A percentile compares a stretch with the other conserved stretches of the same genome.
phyloP scores from a whole-genome alignment of 2,888 invertebrate genomes.

The Pheosia tremula region DNA sequence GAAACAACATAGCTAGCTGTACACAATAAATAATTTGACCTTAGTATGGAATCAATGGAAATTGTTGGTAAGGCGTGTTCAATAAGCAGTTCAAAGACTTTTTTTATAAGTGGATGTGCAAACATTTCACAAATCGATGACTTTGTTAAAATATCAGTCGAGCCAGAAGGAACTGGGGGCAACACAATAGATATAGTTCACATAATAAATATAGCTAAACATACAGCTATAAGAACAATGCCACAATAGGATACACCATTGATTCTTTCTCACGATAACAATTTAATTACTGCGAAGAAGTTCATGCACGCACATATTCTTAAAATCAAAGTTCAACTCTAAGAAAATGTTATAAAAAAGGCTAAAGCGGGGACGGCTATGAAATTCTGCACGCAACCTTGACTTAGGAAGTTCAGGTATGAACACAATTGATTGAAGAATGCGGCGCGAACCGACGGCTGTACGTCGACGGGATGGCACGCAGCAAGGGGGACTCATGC shows the following conservation, averaged over 20 bases:
- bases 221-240: not conserved
- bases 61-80: constrained; percentile 2
- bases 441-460: constrained; percentile 32
- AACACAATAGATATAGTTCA: too few relatives aligned
- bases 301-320: not conserved
- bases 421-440: constrained; percentile 27
- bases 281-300: constrained; percentile 26
- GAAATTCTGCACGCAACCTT: not conserved
- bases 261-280: constrained; percentile 36
- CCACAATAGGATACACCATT: not conserved
- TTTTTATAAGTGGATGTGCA: not conserved
- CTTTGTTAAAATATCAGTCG: too few relatives aligned
- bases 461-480: constrained; percentile 16
- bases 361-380: not conserved
- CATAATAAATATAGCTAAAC: not conserved
- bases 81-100: not conserved
- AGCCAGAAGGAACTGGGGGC: too few relatives aligned
- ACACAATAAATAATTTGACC: constrained; percentile 4
- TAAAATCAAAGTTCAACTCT: constrained; percentile 17
- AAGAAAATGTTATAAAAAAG: constrained; percentile 9
- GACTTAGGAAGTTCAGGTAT: constrained; percentile 20
- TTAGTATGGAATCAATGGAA: constrained; percentile 2
- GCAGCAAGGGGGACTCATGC: constrained; percentile 21
- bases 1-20: not conserved
- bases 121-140: not conserved